Evolutionary conservation across 2,888 invertebrate species (phyloP).

Genomic region (Synanthedon tipuliformis): DNA sequence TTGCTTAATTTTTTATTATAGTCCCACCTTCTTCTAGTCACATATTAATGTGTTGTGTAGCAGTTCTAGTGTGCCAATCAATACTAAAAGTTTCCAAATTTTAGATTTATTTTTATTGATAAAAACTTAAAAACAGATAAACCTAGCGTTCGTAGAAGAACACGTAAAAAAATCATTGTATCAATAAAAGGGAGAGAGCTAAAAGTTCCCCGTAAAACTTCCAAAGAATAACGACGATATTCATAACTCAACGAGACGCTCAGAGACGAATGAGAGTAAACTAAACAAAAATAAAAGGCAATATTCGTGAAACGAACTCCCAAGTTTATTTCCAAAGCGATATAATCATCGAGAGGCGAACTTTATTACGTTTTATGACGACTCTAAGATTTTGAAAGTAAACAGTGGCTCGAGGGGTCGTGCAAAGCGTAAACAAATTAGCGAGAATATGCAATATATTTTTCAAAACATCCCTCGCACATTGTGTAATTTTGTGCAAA

Average conservation of each 20-base stretch:
- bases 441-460: slow-evolving; percentile 33
- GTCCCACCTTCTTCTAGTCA: no score
- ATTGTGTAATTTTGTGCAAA: no score
- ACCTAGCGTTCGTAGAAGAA: slow-evolving; percentile 1
- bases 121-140: slow-evolving; percentile 2
- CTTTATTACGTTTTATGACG: slow-evolving; percentile 31
- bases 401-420: slow-evolving; percentile 21
- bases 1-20: no score
- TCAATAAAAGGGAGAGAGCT: slow-evolving; percentile 27
- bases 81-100: not conserved
- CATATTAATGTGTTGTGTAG: no score
- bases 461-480: slow-evolving; percentile 2
- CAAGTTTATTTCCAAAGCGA: slow-evolving; percentile 57
- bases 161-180: slow-evolving; percentile 23
- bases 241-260: slow-evolving; percentile 30
- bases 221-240: slow-evolving; percentile 45
- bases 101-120: slow-evolving; percentile 9
- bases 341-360: slow-evolving; percentile 53
- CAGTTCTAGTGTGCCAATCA: not conserved
- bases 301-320: slow-evolving; percentile 38
- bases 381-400: slow-evolving; percentile 8
- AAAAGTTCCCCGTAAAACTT: slow-evolving; percentile 28
- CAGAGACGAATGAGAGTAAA: slow-evolving; percentile 31
- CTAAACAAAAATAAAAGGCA: slow-evolving; percentile 53
- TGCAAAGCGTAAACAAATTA: slow-evolving; percentile 57